Conservation (phyloP, 2,888 invertebrate genomes). For the Aphrophora alni region DNA sequence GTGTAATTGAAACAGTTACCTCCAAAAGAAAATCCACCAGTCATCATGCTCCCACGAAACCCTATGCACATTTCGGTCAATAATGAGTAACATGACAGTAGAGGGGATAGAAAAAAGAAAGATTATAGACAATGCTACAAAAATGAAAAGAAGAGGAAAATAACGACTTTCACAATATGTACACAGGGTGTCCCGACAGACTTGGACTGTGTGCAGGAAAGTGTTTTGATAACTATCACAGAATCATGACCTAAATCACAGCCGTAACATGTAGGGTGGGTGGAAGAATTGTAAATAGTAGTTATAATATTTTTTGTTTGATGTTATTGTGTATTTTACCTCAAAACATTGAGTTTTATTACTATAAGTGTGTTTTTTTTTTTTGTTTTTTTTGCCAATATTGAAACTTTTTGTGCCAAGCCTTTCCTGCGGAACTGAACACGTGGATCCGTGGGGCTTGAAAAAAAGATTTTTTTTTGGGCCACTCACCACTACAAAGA, state of each 20-base stretch:
- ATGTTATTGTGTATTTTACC: too few species aligned
- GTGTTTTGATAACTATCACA: conserved; percentile 11
- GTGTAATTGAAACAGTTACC: neutral
- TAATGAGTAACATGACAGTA: neutral
- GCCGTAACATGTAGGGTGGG: neutral
- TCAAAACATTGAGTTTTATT: too few species aligned
- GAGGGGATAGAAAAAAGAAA: conserved; percentile 2
- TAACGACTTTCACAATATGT: neutral
- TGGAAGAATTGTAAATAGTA: conserved; percentile 2
- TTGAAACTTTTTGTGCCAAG: too few species aligned
- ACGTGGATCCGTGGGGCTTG: too few species aligned
- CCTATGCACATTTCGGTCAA: neutral
- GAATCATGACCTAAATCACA: neutral
- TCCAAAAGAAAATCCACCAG: neutral
- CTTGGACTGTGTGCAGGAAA: neutral
- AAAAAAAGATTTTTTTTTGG: too few species aligned
- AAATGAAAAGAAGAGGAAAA: neutral
- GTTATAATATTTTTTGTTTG: too few species aligned
- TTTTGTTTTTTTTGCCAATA: too few species aligned
- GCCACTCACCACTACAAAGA: too few species aligned
- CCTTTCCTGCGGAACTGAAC: too few species aligned
- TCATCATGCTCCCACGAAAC: conserved; percentile 3
- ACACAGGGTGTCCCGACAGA: neutral
- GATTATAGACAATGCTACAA: conserved; percentile 6
- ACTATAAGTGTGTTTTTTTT: too few species aligned